Conservation (phyloP, 2,113 vertebrate genomes). For the Arvicanthis niloticus region DNA sequence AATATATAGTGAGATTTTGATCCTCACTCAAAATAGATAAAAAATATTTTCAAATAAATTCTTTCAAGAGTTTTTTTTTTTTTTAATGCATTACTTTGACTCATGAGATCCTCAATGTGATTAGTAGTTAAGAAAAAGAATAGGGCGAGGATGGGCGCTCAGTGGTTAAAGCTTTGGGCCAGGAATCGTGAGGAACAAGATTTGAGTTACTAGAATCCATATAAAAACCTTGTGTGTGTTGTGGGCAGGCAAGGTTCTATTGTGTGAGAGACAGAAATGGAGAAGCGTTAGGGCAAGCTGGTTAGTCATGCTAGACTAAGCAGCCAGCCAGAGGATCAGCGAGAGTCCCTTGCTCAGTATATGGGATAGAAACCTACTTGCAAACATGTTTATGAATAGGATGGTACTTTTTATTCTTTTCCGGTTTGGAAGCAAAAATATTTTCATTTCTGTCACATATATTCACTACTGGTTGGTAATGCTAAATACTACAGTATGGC, state of each 20-base stretch:
- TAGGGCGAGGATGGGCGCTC: too few relatives aligned
- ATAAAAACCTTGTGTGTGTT: neutral
- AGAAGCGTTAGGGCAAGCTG: neutral
- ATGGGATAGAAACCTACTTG: neutral
- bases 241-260: neutral
- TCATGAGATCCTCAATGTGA: neutral
- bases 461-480: neutral
- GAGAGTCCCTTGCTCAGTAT: neutral
- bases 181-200: neutral
- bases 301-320: neutral
- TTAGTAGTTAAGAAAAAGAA: neutral
- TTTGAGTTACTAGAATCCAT: neutral
- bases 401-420: neutral
- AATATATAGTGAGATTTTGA: neutral
- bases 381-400: neutral
- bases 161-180: neutral
- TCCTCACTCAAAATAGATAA: neutral
- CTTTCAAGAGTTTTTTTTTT: neutral
- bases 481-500: neutral
- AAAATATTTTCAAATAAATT: neutral
- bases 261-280: neutral
- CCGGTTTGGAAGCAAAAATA: neutral
- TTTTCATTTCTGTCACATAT: neutral
- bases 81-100: neutral
- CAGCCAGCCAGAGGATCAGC: neutral